A percentile compares a stretch with the other conserved stretches of the same genome.
These are phyloP conservation scores for Archaeoteleia sp. DNA, from an alignment of 2,888 invertebrate genomes.

Conservation along the genomic window DNA sequence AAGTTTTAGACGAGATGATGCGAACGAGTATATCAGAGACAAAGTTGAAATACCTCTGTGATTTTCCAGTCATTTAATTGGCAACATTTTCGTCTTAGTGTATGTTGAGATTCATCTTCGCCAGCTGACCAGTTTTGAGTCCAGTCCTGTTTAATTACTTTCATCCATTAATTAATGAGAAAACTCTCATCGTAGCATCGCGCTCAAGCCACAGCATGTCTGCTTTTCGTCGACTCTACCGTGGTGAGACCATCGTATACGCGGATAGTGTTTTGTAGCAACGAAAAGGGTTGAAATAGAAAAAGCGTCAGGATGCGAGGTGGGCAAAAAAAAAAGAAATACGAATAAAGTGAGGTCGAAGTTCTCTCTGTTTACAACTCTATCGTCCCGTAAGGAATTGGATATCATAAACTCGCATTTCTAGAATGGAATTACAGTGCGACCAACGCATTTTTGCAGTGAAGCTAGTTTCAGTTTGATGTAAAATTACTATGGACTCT, in stretches of 20 bases:
- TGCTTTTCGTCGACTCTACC: conserved; percentile 5
- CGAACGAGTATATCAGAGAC: too few relatives aligned
- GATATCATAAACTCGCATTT: conserved; percentile 13
- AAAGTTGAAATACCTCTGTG: too few relatives aligned
- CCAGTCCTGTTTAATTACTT: conserved; percentile 56
- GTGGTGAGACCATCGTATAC: conserved; percentile 7
- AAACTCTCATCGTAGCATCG: conserved; percentile 35
- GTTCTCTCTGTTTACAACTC: conserved; percentile 22
- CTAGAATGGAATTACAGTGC: conserved; percentile 6
- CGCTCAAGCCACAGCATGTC: conserved; percentile 12
- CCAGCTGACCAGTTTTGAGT: conserved; percentile 27
- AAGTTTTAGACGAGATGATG: too few relatives aligned
- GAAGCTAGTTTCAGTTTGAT: conserved; percentile 3
- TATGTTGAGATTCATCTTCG: conserved; percentile 8
- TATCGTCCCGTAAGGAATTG: conserved; percentile 25
- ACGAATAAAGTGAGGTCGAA: conserved; percentile 10
- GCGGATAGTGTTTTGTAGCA: conserved; percentile 2
- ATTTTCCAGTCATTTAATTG: too few relatives aligned
- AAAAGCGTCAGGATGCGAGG: neutral
- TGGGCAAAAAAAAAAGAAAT: conserved; percentile 4
- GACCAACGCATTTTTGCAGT: conserved; percentile 1
- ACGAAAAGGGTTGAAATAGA: neutral
- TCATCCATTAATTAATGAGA: conserved; percentile 59
- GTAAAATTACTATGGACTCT: conserved; percentile 6
- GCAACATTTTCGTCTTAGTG: conserved; percentile 11